Conservation (phyloP, 2,797 vertebrate species). For the Pseudochirops corinnae region DNA sequence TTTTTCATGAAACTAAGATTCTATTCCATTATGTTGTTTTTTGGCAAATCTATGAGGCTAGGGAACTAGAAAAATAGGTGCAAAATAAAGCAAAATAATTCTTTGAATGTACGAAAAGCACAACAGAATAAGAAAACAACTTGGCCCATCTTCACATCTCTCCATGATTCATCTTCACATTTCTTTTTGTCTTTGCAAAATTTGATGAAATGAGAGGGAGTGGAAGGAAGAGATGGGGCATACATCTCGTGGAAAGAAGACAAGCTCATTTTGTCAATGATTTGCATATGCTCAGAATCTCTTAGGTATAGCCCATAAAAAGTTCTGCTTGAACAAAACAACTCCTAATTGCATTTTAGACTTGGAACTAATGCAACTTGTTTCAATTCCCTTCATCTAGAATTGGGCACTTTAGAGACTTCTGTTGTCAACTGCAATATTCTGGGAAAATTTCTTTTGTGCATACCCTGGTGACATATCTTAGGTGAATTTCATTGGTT, state of each 20-base stretch:
- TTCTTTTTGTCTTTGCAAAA: conserved; percentile 4
- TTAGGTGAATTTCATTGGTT: conserved; percentile 16
- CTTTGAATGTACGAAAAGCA: background rate
- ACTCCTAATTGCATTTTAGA: background rate
- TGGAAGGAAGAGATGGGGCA: conserved; percentile 31
- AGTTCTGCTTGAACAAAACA: background rate
- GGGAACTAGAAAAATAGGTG: rapidly evolving
- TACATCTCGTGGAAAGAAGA: conserved; percentile 16
- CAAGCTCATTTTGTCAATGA: background rate
- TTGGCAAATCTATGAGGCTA: background rate
- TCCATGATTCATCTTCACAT: conserved; percentile 1
- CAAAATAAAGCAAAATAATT: background rate
- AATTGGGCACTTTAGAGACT: background rate
- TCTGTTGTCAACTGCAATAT: background rate
- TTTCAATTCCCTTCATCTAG: conserved; percentile 26
- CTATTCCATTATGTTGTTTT: background rate
- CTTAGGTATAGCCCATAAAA: background rate
- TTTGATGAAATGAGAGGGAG: background rate
- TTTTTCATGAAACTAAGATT: background rate
- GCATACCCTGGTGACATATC: background rate
- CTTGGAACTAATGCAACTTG: background rate
- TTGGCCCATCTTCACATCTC: background rate
- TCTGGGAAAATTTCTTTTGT: background rate
- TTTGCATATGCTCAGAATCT: background rate
- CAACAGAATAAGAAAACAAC: background rate